A percentile compares a stretch with the other conserved stretches of the same genome.
Evolutionary conservation across 2,113 vertebrate genomes (phyloP).

Genomic region (Cyrtonyx montezumae): DNA sequence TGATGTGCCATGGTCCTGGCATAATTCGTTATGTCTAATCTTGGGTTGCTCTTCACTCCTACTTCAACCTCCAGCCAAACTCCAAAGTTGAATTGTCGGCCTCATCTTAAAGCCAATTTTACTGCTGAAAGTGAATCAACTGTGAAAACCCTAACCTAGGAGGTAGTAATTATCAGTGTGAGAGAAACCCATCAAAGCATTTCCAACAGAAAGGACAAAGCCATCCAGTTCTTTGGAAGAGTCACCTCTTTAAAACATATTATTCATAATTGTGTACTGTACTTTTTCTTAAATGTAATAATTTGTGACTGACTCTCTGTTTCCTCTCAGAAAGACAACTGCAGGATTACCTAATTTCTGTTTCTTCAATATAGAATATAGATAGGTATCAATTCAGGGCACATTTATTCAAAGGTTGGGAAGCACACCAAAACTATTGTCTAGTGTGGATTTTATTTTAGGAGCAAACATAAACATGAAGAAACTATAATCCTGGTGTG

Average conservation of each 20-base stretch:
- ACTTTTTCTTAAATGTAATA: constrained; percentile 9
- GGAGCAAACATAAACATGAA: constrained; percentile 75
- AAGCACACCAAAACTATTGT: constrained; percentile 62
- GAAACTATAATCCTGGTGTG: constrained; percentile 78
- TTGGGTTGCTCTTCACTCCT: not conserved
- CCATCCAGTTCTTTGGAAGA: not conserved
- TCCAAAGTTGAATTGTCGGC: not conserved
- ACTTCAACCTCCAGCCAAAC: not conserved
- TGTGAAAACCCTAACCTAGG: not conserved
- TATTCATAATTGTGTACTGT: constrained; percentile 2
- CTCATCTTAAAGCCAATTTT: not conserved
- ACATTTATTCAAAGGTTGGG: constrained; percentile 70
- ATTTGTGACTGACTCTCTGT: not conserved
- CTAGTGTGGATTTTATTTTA: constrained; percentile 72
- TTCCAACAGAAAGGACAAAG: not conserved
- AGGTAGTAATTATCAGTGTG: not conserved
- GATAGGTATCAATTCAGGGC: constrained; percentile 16
- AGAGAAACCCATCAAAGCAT: not conserved
- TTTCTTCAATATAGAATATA: constrained; percentile 11
- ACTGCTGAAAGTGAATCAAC: not conserved
- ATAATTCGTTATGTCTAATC: not conserved
- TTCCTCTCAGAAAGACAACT: not conserved
- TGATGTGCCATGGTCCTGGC: not conserved
- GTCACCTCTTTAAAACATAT: not conserved
- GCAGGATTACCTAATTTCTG: not conserved